Conservation (phyloP, 2,113 vertebrate species). For the Zingel zingel region DNA sequence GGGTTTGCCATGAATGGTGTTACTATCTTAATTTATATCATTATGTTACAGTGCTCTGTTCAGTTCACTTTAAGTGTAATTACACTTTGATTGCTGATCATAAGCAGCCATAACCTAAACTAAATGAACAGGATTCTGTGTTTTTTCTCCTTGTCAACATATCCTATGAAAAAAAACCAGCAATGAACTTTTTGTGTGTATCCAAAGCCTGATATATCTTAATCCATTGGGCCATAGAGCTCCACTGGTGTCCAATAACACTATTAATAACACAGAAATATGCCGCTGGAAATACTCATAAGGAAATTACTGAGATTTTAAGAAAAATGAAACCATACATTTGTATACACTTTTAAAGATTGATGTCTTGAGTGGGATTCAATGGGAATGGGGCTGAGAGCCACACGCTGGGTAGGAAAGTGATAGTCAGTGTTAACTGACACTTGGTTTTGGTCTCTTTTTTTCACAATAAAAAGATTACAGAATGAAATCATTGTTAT, state of each 20-base stretch:
- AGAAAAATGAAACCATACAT: neutral
- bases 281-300: neutral
- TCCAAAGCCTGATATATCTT: neutral
- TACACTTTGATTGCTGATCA: neutral
- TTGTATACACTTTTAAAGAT: neutral
- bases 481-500: neutral
- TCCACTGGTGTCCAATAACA: neutral
- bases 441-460: neutral
- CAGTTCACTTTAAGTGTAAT: neutral
- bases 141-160: neutral
- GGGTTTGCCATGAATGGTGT: conserved; percentile 5
- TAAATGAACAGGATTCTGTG: neutral
- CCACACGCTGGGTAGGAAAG: no score
- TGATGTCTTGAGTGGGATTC: neutral
- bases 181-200: neutral
- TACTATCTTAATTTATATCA: conserved; percentile 12
- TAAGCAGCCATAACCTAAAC: neutral
- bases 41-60: neutral
- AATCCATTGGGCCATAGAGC: neutral
- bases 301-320: neutral
- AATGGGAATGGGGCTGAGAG: neutral
- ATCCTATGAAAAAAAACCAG: neutral
- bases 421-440: no score
- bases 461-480: neutral
- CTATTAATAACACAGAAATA: neutral